Percentiles rank a stretch among this genome's conserved stretches.
phyloP scores from a whole-genome alignment of 2,888 invertebrate species.

The Drosophila nr. perissopoda region DNA sequence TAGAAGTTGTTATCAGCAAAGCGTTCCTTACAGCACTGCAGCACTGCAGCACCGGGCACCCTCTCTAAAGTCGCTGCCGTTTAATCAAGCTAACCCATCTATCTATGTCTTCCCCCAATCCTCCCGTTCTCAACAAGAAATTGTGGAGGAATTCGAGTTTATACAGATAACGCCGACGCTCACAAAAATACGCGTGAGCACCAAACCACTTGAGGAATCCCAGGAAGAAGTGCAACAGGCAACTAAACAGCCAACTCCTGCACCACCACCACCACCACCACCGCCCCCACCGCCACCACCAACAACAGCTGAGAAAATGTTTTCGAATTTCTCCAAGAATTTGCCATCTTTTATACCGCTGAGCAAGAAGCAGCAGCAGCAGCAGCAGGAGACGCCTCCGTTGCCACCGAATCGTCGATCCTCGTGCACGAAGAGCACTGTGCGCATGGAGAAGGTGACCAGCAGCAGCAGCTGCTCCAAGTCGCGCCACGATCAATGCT shows the following conservation, averaged over 20 bases:
- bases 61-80: constrained; percentile 32
- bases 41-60: constrained; percentile 62
- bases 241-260: background rate
- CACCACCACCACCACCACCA: constrained; percentile 5
- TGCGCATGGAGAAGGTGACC: constrained; percentile 87
- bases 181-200: constrained; percentile 92
- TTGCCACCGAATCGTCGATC: constrained; percentile 92
- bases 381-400: constrained; percentile 85
- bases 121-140: constrained; percentile 75
- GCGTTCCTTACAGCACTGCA: constrained; percentile 38
- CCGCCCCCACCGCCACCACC: constrained; percentile 26
- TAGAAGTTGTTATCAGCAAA: constrained; percentile 53
- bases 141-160: constrained; percentile 89
- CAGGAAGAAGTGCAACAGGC: constrained; percentile 66
- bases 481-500: constrained; percentile 83
- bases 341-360: constrained; percentile 87
- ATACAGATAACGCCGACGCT: constrained; percentile 92
- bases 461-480: constrained; percentile 61
- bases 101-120: constrained; percentile 13
- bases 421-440: constrained; percentile 87
- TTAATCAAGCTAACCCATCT: constrained; percentile 26
- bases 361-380: constrained; percentile 84
- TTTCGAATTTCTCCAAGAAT: constrained; percentile 87
- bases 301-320: constrained; percentile 82
- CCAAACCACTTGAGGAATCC: constrained; percentile 79